phyloP scores from a whole-genome alignment of 2,888 invertebrate species.

The Nymphalis c-album region DNA sequence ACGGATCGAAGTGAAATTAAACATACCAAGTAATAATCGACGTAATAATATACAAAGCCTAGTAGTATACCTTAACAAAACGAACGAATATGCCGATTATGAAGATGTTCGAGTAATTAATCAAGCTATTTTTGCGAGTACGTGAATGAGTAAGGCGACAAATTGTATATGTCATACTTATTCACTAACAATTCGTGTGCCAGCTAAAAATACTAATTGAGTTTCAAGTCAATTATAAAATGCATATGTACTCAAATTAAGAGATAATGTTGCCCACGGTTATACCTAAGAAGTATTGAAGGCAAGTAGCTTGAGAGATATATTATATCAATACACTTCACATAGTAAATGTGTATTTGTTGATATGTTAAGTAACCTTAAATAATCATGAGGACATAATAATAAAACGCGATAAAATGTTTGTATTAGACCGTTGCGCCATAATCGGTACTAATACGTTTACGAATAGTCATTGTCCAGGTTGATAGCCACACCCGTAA shows the following conservation, averaged over 20 bases:
- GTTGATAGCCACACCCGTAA: conserved; percentile 62
- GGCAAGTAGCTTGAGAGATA: too few species aligned
- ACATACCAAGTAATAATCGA: too few species aligned
- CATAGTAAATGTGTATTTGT: conserved; percentile 6
- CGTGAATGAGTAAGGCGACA: conserved; percentile 1
- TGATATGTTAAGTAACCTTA: conserved; percentile 13
- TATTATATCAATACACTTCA: too few species aligned
- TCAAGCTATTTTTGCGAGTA: neutral
- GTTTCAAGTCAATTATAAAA: conserved; percentile 22
- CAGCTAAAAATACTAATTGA: conserved; percentile 33
- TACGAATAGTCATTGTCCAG: conserved; percentile 55
- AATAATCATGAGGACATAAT: neutral
- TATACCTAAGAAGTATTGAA: neutral
- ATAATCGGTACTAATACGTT: conserved; percentile 60
- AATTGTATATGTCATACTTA: conserved; percentile 17
- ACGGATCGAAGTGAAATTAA: too few species aligned
- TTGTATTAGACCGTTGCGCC: conserved; percentile 38
- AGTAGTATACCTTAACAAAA: neutral
- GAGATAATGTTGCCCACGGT: neutral
- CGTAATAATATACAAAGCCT: too few species aligned
- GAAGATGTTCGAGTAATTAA: neutral
- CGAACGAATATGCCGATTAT: neutral
- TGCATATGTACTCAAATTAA: neutral
- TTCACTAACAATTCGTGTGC: conserved; percentile 13
- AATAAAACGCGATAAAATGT: conserved; percentile 1